Percentiles rank a stretch among this genome's conserved stretches.
phyloP scores from a whole-genome alignment of 2,888 invertebrate species.

The Epirrhoe alternata region DNA sequence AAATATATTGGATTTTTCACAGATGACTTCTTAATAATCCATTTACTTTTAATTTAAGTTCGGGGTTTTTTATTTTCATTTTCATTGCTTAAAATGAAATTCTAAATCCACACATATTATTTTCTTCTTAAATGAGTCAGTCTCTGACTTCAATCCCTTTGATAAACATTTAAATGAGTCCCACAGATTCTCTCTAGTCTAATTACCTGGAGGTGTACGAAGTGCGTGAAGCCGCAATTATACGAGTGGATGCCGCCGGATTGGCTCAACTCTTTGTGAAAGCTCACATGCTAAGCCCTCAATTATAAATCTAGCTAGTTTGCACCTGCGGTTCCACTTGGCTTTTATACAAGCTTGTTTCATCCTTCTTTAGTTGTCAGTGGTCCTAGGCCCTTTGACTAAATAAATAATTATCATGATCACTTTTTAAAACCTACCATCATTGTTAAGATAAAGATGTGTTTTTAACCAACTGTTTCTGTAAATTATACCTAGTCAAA shows the following conservation, averaged over 20 bases:
- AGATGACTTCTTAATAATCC: neutral
- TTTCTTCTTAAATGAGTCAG: too few species aligned
- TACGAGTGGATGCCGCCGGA: slow-evolving; percentile 16
- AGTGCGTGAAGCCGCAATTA: slow-evolving; percentile 26
- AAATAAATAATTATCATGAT: too few species aligned
- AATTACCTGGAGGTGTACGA: neutral
- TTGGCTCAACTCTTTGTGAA: slow-evolving; percentile 15
- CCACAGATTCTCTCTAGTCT: neutral
- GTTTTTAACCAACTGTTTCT: too few species aligned
- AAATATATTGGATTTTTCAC: neutral
- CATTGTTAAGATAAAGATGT: too few species aligned
- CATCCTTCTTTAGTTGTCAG: too few species aligned
- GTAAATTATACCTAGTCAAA: too few species aligned
- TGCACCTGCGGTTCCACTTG: neutral
- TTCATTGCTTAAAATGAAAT: neutral
- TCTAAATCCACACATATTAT: too few species aligned
- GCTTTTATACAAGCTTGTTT: too few species aligned
- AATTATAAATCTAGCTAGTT: slow-evolving; percentile 16
- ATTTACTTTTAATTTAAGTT: neutral
- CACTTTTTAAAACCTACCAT: too few species aligned
- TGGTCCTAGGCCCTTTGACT: too few species aligned
- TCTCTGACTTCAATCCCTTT: too few species aligned
- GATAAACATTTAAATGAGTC: too few species aligned
- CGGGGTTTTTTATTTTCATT: neutral
- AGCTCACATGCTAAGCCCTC: slow-evolving; percentile 3